Conservation (phyloP, 2,113 vertebrate species). For the Ranitomeya variabilis region DNA sequence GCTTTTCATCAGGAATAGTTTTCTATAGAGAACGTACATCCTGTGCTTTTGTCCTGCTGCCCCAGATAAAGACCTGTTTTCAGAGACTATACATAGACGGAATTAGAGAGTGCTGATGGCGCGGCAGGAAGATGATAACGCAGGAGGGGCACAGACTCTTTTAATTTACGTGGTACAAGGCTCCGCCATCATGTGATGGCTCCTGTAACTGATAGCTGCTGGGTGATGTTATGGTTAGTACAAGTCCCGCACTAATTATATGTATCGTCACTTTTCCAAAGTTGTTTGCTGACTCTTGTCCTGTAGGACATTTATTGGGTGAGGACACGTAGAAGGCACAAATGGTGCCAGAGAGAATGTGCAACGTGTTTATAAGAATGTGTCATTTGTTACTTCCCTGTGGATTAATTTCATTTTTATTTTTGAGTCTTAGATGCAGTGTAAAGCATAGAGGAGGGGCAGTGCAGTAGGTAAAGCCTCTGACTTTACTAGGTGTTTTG, state of each 20-base stretch:
- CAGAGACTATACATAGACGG: slow-evolving; percentile 1
- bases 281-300: not conserved
- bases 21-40: not conserved
- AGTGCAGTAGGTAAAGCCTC: too few species aligned
- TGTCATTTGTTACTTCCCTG: too few species aligned
- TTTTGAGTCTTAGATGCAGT: not conserved
- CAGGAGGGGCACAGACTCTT: not conserved
- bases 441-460: not conserved
- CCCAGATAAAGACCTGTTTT: slow-evolving; percentile 45
- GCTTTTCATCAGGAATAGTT: not conserved
- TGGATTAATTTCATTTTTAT: too few species aligned
- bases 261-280: not conserved
- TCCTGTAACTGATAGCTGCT: not conserved
- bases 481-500: too few species aligned
- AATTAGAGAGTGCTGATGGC: slow-evolving; percentile 14
- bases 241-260: not conserved
- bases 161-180: not conserved
- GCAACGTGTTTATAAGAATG: too few species aligned
- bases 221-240: not conserved
- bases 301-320: not conserved
- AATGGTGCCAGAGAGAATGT: too few species aligned
- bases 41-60: not conserved
- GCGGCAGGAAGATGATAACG: slow-evolving; percentile 47
- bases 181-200: slow-evolving; percentile 32
- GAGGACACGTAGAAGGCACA: not conserved